Evolutionary conservation across 1,140 invertebrate species (phyloP).

Genomic region (Macrobrachium rosenbergii): DNA sequence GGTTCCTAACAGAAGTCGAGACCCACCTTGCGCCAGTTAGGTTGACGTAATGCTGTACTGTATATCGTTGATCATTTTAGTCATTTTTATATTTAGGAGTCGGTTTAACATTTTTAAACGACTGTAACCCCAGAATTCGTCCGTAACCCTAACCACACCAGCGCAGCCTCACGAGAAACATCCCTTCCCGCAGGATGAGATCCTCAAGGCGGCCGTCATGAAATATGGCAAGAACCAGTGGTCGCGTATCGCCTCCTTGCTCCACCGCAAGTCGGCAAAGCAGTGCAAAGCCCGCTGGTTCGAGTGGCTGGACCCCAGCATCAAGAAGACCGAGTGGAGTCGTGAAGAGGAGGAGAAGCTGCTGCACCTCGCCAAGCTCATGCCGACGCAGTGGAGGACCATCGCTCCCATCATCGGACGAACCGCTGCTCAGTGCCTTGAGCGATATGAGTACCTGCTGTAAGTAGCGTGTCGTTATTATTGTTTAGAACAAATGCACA

Average conservation of each 20-base stretch:
- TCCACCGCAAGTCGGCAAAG: constrained; percentile 99
- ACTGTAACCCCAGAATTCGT: too few relatives aligned
- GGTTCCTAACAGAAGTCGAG: too few relatives aligned
- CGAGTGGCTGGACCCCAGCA: constrained; percentile 99
- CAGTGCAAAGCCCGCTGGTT: constrained; percentile 99
- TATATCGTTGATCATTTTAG: too few relatives aligned
- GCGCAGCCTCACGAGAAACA: too few relatives aligned
- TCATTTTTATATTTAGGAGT: too few relatives aligned
- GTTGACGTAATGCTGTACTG: too few relatives aligned
- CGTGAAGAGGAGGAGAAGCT: constrained; percentile 99
- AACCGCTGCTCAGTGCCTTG: constrained; percentile 98
- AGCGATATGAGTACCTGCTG: constrained; percentile 96
- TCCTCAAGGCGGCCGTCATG: constrained; percentile 99
- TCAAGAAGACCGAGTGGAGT: constrained; percentile 99
- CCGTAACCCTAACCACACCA: too few relatives aligned
- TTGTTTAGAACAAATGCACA: neutral
- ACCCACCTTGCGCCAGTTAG: too few relatives aligned
- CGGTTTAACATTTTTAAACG: too few relatives aligned
- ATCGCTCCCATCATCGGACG: constrained; percentile 99
- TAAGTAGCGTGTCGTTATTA: constrained; percentile 73
- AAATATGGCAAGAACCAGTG: constrained; percentile 99
- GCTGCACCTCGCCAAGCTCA: constrained; percentile 96
- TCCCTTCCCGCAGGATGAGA: constrained; percentile 92
- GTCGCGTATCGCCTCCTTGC: constrained; percentile 97
- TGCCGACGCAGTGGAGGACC: constrained; percentile 99